phyloP scores from a whole-genome alignment of 2,888 invertebrate genomes.

The Calameuta pallipes region DNA sequence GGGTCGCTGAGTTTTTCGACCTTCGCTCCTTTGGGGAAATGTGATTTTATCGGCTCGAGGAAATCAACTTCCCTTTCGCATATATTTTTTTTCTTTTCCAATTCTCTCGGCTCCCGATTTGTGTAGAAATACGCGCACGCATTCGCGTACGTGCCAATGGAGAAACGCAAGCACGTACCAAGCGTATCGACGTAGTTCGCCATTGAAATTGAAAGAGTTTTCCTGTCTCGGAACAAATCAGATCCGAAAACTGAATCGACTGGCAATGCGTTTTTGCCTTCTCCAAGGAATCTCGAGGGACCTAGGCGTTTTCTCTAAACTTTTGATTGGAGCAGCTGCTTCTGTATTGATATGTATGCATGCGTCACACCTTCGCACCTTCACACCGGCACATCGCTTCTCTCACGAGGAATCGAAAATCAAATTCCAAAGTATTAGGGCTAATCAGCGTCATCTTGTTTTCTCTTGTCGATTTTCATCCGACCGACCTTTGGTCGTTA shows the following conservation, averaged over 20 bases:
- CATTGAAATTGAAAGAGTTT: slow-evolving; percentile 22
- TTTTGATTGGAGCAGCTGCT: slow-evolving; percentile 33
- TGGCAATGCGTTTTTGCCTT: slow-evolving; percentile 33
- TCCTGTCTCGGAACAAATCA: slow-evolving; percentile 15
- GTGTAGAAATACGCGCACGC: background rate
- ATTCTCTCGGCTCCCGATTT: slow-evolving; percentile 13
- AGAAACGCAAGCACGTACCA: slow-evolving; percentile 18
- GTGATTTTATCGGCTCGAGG: slow-evolving; percentile 16
- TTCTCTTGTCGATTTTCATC: no score
- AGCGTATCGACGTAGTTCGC: slow-evolving; percentile 16
- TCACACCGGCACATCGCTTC: no score
- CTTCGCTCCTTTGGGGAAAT: background rate
- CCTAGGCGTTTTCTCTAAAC: slow-evolving; percentile 19
- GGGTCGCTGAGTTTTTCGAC: slow-evolving; percentile 10
- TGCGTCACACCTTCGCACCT: background rate
- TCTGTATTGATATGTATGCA: slow-evolving; percentile 5
- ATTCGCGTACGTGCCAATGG: background rate
- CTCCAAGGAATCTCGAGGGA: slow-evolving; percentile 7
- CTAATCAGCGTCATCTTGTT: no score
- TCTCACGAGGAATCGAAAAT: no score
- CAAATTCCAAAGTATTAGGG: no score
- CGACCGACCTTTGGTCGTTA: no score
- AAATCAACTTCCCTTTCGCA: slow-evolving; percentile 20
- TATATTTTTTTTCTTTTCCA: slow-evolving; percentile 10
- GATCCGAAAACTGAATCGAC: slow-evolving; percentile 18